A percentile compares a stretch with the other conserved stretches of the same genome.
Evolutionary conservation across 2,113 vertebrate genomes (phyloP).

Genomic region (Eidolon helvum): DNA sequence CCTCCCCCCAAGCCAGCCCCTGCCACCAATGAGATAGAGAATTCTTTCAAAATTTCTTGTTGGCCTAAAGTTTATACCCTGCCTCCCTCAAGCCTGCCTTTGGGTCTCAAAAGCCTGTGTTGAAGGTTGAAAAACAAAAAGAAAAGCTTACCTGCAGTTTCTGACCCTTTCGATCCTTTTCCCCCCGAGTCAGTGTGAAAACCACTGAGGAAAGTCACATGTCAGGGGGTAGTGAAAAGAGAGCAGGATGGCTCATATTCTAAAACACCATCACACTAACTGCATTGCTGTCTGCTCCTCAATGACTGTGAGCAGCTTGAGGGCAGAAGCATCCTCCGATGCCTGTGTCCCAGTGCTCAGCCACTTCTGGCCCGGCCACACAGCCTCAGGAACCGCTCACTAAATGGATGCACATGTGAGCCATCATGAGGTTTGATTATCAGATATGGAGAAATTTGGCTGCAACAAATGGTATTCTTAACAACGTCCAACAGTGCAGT

Average conservation of each 20-base stretch:
- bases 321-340: neutral
- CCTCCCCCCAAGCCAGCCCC: neutral
- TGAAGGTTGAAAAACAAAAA: neutral
- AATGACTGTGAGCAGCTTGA: neutral
- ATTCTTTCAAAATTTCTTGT: neutral
- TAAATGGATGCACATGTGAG: neutral
- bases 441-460: slow-evolving; percentile 28
- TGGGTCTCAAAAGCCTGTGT: neutral
- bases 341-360: neutral
- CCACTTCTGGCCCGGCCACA: neutral
- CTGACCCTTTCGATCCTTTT: neutral
- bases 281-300: neutral
- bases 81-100: neutral
- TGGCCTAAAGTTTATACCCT: neutral
- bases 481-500: slow-evolving; percentile 47
- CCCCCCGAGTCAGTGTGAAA: neutral
- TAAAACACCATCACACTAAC: neutral
- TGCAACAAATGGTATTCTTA: neutral
- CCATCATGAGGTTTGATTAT: neutral
- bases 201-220: neutral
- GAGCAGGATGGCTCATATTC: neutral
- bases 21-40: neutral
- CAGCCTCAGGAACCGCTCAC: neutral
- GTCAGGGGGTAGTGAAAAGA: neutral
- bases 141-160: neutral